phyloP scores from a whole-genome alignment of 2,113 vertebrate species.

The Ancistrus triradiatus region DNA sequence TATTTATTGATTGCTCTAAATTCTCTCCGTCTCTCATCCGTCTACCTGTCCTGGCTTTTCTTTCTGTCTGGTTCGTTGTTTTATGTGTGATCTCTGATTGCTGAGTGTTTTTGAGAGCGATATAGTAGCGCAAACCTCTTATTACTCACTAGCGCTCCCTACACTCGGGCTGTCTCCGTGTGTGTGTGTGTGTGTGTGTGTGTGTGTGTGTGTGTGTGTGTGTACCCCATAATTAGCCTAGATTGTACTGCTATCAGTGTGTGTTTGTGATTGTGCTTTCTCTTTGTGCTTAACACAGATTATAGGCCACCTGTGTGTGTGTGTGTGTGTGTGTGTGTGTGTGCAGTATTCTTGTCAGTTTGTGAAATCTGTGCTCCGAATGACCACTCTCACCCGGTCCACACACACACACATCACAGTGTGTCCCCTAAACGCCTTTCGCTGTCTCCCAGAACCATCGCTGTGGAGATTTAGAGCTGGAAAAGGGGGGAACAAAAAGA shows the following conservation, averaged over 20 bases:
- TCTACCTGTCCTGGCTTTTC: slow-evolving; percentile 2
- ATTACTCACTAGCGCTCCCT: slow-evolving; percentile 20
- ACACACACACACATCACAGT: slow-evolving; percentile 4
- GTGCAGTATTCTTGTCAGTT: neutral
- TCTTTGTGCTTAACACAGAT: neutral
- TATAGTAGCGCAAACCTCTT: slow-evolving; percentile 19
- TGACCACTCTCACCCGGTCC: neutral
- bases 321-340: slow-evolving; percentile 5
- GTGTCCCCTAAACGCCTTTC: slow-evolving; percentile 44
- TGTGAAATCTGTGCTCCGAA: neutral
- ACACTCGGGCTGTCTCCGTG: neutral
- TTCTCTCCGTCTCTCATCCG: no score
- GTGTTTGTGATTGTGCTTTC: neutral
- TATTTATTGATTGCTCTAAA: no score
- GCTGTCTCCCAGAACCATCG: slow-evolving; percentile 22
- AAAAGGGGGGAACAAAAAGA: neutral
- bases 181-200: slow-evolving; percentile 1
- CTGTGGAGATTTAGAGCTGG: slow-evolving; percentile 33
- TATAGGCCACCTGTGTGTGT: neutral
- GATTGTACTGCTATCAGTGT: neutral
- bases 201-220: slow-evolving; percentile 9
- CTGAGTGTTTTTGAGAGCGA: slow-evolving; percentile 5
- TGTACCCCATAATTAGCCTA: slow-evolving; percentile 3
- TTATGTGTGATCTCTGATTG: neutral
- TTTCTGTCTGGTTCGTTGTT: neutral